Percentiles rank a stretch among this genome's conserved stretches.
phyloP scores from a whole-genome alignment of 2,888 invertebrate species.

The Megamerina dolium region DNA sequence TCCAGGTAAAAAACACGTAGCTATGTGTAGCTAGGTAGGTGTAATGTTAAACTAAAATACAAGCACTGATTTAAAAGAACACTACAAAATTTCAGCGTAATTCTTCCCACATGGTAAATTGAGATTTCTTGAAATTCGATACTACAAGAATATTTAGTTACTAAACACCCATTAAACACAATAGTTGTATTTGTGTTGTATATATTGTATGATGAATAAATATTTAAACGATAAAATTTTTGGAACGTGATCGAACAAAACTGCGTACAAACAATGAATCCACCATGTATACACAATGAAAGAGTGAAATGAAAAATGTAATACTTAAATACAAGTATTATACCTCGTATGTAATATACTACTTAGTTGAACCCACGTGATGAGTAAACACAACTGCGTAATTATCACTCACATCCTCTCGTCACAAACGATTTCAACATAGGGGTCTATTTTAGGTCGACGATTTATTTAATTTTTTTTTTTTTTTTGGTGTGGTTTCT shows the following conservation, averaged over 20 bases:
- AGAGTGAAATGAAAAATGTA: neutral
- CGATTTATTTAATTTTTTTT: conserved; percentile 27
- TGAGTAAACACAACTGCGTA: neutral
- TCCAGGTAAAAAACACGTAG: too few species aligned
- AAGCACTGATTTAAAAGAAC: too few species aligned
- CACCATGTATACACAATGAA: neutral
- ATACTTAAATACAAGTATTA: neutral
- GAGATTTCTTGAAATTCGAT: too few species aligned
- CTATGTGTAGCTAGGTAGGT: too few species aligned
- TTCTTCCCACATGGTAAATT: too few species aligned
- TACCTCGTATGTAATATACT: too few species aligned
- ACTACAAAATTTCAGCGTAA: too few species aligned
- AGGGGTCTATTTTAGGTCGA: conserved; percentile 13
- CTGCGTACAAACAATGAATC: neutral
- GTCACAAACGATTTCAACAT: conserved; percentile 1
- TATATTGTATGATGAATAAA: too few species aligned
- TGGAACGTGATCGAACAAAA: conserved; percentile 14
- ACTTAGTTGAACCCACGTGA: conserved; percentile 14
- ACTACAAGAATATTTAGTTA: too few species aligned
- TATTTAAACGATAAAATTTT: conserved; percentile 3
- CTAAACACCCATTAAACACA: too few species aligned
- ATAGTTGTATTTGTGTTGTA: conserved; percentile 8
- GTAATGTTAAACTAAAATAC: too few species aligned
- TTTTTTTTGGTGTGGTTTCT: conserved; percentile 14
- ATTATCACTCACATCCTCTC: conserved; percentile 5